Percentiles rank a stretch among this genome's conserved stretches.
Evolutionary conservation across 2,797 vertebrate species (phyloP).

Genomic region (Sandelia bainsii): DNA sequence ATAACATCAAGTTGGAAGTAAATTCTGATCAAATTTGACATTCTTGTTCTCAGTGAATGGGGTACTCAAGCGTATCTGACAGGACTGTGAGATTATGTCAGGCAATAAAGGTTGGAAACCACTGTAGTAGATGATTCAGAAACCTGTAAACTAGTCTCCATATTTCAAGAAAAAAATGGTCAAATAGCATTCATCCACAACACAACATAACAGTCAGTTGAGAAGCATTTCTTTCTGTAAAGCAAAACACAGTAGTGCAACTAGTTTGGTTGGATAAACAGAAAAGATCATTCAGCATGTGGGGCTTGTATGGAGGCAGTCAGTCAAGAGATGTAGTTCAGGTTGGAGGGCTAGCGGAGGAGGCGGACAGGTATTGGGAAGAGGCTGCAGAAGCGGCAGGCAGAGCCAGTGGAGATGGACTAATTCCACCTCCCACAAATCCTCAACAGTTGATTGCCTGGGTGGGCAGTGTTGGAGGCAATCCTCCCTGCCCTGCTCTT

Average conservation of each 20-base stretch:
- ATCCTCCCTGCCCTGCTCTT: slow-evolving; percentile 78
- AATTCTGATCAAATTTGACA: not conserved
- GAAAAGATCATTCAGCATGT: slow-evolving; percentile 57
- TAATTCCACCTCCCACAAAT: slow-evolving; percentile 81
- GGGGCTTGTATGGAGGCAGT: slow-evolving; percentile 61
- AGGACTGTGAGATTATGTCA: not conserved
- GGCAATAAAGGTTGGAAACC: slow-evolving; percentile 1
- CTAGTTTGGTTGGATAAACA: slow-evolving; percentile 46
- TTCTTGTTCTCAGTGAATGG: not conserved
- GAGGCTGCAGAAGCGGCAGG: slow-evolving; percentile 66
- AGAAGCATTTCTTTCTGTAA: slow-evolving; percentile 13
- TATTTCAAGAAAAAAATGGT: slow-evolving; percentile 14
- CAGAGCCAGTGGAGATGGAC: slow-evolving; percentile 74
- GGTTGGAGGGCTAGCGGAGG: slow-evolving; percentile 68
- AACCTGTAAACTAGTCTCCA: not conserved
- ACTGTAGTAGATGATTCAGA: not conserved
- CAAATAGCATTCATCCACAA: slow-evolving; percentile 15
- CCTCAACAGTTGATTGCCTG: slow-evolving; percentile 82
- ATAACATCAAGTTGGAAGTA: not conserved
- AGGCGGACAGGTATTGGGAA: slow-evolving; percentile 77
- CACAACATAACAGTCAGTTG: not conserved
- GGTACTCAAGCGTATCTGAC: slow-evolving; percentile 6
- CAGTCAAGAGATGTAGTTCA: slow-evolving; percentile 68
- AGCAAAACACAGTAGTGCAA: slow-evolving; percentile 20
- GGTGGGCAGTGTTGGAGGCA: slow-evolving; percentile 79